These are phyloP conservation scores for Parotia lawesii DNA, from an alignment of 2,113 vertebrate species.

Conservation along the genomic window DNA sequence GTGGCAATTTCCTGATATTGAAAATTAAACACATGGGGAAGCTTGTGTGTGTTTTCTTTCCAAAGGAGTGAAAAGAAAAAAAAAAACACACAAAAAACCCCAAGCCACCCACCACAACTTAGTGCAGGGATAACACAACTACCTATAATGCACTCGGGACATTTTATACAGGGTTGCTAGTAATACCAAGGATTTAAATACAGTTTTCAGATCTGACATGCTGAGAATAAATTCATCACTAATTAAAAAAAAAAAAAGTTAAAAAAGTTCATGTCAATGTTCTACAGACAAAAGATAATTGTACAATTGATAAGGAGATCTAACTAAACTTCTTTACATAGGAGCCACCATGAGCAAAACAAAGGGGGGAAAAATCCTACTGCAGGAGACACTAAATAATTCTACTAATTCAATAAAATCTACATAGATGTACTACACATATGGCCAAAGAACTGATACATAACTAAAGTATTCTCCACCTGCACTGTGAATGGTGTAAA, in stretches of 20 bases:
- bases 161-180: background rate
- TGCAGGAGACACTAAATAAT: background rate
- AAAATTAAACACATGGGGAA: background rate
- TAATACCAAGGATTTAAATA: background rate
- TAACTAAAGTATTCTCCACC: background rate
- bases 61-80: background rate
- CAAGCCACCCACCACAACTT: background rate
- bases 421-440: background rate
- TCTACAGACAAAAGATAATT: background rate
- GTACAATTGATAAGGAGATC: background rate
- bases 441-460: background rate
- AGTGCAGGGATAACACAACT: background rate
- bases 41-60: background rate
- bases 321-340: background rate
- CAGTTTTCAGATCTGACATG: background rate
- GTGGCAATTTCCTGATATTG: background rate
- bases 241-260: background rate
- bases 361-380: background rate
- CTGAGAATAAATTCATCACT: background rate
- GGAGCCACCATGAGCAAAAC: background rate
- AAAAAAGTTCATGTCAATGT: background rate
- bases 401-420: background rate
- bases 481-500: background rate
- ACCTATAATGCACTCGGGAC: background rate
- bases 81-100: background rate